Evolutionary conservation across 2,888 invertebrate species (phyloP).

Genomic region (Andrena marginata): DNA sequence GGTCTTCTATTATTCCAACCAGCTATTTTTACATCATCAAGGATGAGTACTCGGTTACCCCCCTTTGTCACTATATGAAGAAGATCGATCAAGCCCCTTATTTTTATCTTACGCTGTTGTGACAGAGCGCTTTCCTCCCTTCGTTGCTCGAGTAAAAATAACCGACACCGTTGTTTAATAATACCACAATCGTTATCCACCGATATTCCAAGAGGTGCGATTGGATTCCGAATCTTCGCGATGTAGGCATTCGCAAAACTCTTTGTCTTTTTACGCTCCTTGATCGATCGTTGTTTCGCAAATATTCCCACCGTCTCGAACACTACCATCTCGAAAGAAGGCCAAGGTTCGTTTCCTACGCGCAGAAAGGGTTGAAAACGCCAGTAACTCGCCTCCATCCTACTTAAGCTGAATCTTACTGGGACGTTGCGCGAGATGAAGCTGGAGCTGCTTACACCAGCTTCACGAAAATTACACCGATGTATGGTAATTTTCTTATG

Average conservation of each 20-base stretch:
- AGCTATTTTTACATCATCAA: conserved; percentile 46
- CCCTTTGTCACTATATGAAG: conserved; percentile 41
- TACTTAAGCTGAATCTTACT: conserved; percentile 3
- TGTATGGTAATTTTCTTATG: background rate
- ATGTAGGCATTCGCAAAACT: background rate
- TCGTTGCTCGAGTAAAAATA: conserved; percentile 43
- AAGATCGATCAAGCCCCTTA: conserved; percentile 46
- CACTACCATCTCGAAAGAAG: conserved; percentile 23
- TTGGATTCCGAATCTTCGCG: background rate
- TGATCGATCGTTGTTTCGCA: background rate
- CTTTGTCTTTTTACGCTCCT: background rate
- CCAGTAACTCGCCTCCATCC: background rate
- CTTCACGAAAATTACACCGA: background rate
- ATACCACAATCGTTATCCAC: conserved; percentile 30
- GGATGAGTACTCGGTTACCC: conserved; percentile 55
- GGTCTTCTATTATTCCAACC: conserved; percentile 3
- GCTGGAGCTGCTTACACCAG: background rate
- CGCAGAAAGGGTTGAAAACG: conserved; percentile 19
- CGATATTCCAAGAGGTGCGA: background rate
- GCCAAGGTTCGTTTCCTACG: conserved; percentile 30
- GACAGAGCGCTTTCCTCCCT: conserved; percentile 13
- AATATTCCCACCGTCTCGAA: background rate
- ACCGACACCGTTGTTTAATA: conserved; percentile 35
- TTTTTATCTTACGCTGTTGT: conserved; percentile 38
- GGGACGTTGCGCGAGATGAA: background rate